Conservation (phyloP, 1,140 invertebrate species). For the Drosophila serrata region DNA sequence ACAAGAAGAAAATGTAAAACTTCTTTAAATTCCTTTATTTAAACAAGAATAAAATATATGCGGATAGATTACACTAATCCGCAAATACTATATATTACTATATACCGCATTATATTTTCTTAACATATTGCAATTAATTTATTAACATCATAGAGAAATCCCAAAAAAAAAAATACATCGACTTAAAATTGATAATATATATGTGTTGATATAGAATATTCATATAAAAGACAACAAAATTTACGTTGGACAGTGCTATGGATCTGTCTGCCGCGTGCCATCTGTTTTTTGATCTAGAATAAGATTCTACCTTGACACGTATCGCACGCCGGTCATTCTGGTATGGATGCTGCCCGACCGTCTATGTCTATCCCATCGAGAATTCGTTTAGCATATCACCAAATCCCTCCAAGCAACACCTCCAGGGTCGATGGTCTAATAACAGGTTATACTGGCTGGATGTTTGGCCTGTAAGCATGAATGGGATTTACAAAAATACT, state of each 20-base stretch:
- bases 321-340: not conserved
- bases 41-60: not conserved
- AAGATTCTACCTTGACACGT: constrained; percentile 24
- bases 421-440: constrained; percentile 27
- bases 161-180: not conserved
- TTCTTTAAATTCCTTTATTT: not conserved
- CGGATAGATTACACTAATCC: not conserved
- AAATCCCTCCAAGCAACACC: constrained; percentile 24
- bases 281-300: not conserved
- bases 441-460: constrained; percentile 40
- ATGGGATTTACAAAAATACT: constrained; percentile 44
- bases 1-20: not conserved
- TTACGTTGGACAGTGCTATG: not conserved
- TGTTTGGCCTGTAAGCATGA: constrained; percentile 35
- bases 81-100: not conserved
- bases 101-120: not conserved
- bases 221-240: not conserved
- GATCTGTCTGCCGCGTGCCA: not conserved
- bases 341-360: constrained; percentile 2
- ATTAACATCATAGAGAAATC: not conserved
- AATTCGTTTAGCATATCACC: constrained; percentile 36
- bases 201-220: not conserved
- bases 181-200: not conserved
- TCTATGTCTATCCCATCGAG: constrained; percentile 10
- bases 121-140: not conserved